Percentiles rank a stretch among this genome's conserved stretches.
Evolutionary conservation across 2,797 vertebrate genomes (phyloP).

Genomic region (Amniataba percoides): DNA sequence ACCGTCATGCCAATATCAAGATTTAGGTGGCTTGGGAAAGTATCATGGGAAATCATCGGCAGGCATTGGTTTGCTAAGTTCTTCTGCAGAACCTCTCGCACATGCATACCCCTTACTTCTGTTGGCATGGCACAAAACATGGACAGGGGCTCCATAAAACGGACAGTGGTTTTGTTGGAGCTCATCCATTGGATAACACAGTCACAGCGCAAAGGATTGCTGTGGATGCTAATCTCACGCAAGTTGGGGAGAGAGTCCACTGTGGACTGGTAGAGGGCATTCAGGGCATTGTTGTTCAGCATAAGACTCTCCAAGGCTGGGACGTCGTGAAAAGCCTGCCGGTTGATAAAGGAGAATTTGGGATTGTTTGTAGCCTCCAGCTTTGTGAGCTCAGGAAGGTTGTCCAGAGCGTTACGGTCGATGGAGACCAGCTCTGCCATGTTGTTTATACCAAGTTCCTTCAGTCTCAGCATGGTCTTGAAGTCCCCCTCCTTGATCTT

Average conservation of each 20-base stretch:
- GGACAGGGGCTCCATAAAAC: constrained; percentile 97
- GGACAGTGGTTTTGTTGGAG: constrained; percentile 93
- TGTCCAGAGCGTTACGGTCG: constrained; percentile 93
- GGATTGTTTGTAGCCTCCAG: constrained; percentile 98
- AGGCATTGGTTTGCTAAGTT: constrained; percentile 91
- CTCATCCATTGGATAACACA: constrained; percentile 96
- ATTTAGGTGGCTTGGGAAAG: constrained; percentile 92
- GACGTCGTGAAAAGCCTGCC: constrained; percentile 92
- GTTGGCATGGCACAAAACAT: constrained; percentile 95
- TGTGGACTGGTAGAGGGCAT: constrained; percentile 92
- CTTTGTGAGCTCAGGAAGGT: constrained; percentile 97
- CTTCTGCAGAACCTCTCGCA: constrained; percentile 90
- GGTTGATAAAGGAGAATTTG: constrained; percentile 94
- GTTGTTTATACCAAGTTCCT: constrained; percentile 97
- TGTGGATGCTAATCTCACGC: constrained; percentile 97
- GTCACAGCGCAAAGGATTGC: constrained; percentile 95
- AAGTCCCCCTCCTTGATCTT: constrained; percentile 97
- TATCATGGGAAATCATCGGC: constrained; percentile 94
- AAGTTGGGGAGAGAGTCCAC: constrained; percentile 94
- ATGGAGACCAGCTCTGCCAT: constrained; percentile 96
- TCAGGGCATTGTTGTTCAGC: constrained; percentile 97
- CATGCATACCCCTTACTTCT: constrained; percentile 90
- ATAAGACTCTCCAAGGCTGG: constrained; percentile 96
- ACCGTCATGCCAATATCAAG: constrained; percentile 90
- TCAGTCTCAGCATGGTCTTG: constrained; percentile 94